Conservation (phyloP, 2,888 invertebrate species). For the Cheilosia vulpina region DNA sequence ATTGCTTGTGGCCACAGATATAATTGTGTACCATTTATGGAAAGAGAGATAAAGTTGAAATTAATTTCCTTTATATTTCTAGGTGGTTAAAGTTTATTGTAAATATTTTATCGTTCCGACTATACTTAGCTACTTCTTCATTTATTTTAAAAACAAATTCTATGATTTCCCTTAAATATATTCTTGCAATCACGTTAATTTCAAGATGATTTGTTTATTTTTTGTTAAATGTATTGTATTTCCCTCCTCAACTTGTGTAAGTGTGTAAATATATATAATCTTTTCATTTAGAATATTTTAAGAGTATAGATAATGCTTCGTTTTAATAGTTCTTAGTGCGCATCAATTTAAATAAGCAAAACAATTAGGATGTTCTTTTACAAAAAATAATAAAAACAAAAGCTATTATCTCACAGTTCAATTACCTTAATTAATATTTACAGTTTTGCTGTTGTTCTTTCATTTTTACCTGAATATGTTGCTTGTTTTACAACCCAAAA, state of each 20-base stretch:
- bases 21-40: conserved; percentile 1
- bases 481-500: conserved; percentile 60
- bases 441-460: conserved; percentile 34
- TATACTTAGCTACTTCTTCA: background rate
- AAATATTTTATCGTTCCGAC: conserved; percentile 13
- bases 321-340: background rate
- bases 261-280: conserved; percentile 41
- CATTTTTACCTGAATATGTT: conserved; percentile 61
- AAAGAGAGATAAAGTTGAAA: conserved; percentile 18
- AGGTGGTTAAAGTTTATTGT: conserved; percentile 66
- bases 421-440: conserved; percentile 54
- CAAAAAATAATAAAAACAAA: conserved; percentile 21
- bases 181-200: background rate
- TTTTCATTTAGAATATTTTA: conserved; percentile 12
- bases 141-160: conserved; percentile 21
- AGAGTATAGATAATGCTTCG: background rate
- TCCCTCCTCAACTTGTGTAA: conserved; percentile 8
- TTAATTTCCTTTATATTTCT: conserved; percentile 4
- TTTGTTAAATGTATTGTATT: background rate
- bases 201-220: background rate
- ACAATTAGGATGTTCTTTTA: background rate
- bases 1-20: too few species aligned
- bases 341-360: background rate
- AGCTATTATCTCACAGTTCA: conserved; percentile 9
- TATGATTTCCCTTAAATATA: conserved; percentile 6